These are phyloP conservation scores for Remorina albescens DNA, from an alignment of 2,797 vertebrate species.

Conservation along the genomic window DNA sequence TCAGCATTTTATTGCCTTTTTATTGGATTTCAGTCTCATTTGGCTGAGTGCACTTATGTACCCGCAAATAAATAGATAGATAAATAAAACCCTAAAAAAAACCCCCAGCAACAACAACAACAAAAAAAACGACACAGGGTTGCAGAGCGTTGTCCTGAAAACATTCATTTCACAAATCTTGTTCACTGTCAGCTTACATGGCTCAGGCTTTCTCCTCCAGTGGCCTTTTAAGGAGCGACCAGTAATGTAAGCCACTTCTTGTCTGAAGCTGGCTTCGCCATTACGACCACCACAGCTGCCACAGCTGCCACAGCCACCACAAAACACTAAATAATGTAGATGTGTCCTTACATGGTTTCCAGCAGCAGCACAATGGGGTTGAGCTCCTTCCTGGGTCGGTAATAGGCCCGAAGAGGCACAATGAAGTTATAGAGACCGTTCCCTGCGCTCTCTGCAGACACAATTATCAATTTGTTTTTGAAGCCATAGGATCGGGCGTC, in stretches of 20 bases:
- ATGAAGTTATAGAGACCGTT: constrained; percentile 91
- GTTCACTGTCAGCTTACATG: constrained; percentile 50
- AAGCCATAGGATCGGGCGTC: constrained; percentile 89
- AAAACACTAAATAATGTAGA: not conserved
- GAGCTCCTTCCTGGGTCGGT: constrained; percentile 88
- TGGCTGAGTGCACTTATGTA: constrained; percentile 60
- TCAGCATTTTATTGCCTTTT: constrained; percentile 81
- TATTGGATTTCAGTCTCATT: constrained; percentile 77
- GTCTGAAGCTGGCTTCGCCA: constrained; percentile 19
- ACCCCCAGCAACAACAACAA: too few relatives aligned
- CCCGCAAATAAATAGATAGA: constrained; percentile 33
- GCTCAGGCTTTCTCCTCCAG: constrained; percentile 32
- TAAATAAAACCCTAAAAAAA: too few relatives aligned
- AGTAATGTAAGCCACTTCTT: constrained; percentile 3
- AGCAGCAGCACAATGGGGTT: constrained; percentile 89
- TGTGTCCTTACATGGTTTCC: constrained; percentile 85
- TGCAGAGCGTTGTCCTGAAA: constrained; percentile 58
- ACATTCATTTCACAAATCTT: constrained; percentile 67
- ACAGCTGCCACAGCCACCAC: too few relatives aligned
- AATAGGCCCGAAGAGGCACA: constrained; percentile 88
- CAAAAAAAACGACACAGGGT: constrained; percentile 35
- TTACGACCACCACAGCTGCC: not conserved
- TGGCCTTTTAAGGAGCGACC: constrained; percentile 40
- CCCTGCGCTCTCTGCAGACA: constrained; percentile 88
- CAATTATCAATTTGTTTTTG: constrained; percentile 89